Percentiles rank a stretch among this genome's conserved stretches.
These are phyloP conservation scores for Siphlonurus alternatus DNA, from an alignment of 2,888 invertebrate genomes.

Conservation along the genomic window DNA sequence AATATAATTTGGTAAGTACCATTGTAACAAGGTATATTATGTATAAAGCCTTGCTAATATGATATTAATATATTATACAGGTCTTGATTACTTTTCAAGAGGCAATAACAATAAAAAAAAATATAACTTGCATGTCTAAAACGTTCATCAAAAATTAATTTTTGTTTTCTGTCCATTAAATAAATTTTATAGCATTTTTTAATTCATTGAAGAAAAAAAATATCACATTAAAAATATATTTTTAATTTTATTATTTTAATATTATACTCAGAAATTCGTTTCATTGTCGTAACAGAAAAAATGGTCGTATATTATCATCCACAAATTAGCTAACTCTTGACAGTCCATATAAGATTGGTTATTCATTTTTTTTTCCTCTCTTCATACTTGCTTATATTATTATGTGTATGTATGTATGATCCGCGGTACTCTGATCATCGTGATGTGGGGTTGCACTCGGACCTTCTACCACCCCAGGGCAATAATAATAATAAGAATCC, in stretches of 20 bases:
- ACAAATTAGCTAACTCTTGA: neutral
- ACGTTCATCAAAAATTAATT: neutral
- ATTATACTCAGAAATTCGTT: neutral
- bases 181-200: neutral
- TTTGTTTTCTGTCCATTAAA: neutral
- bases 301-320: neutral
- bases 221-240: too few relatives aligned
- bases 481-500: neutral
- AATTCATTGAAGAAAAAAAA: neutral
- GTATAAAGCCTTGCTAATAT: too few relatives aligned
- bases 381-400: too few relatives aligned
- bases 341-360: neutral
- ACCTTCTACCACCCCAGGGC: too few relatives aligned
- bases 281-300: neutral
- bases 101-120: neutral
- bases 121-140: neutral
- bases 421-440: too few relatives aligned
- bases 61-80: too few relatives aligned
- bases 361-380: neutral
- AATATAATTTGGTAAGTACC: too few relatives aligned
- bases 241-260: neutral
- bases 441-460: too few relatives aligned
- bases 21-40: too few relatives aligned
- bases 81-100: neutral
- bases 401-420: too few relatives aligned